phyloP scores from a whole-genome alignment of 2,888 invertebrate species.

The Lobophora halterata region DNA sequence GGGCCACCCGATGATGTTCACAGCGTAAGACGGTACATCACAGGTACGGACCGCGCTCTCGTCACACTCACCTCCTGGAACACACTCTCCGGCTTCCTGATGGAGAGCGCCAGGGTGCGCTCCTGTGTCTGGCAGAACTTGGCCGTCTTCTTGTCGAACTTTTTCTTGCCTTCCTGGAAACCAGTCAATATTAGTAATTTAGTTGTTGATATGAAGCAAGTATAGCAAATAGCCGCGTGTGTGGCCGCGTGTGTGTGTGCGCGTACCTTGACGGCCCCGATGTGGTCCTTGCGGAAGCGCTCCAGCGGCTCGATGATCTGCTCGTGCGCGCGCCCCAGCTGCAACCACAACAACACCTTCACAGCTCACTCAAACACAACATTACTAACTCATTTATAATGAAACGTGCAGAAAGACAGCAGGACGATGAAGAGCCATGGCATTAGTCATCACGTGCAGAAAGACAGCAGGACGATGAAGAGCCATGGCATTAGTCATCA shows the following conservation, averaged over 20 bases:
- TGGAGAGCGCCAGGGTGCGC: conserved; percentile 94
- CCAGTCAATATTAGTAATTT: conserved; percentile 17
- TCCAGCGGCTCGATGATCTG: conserved; percentile 97
- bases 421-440: too few species aligned
- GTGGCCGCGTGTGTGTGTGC: background rate
- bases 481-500: too few species aligned
- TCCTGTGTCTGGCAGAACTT: conserved; percentile 99
- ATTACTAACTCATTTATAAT: background rate
- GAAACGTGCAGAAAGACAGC: too few species aligned
- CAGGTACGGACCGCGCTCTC: background rate
- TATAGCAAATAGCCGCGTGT: conserved; percentile 2
- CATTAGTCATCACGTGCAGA: too few species aligned
- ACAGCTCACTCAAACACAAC: conserved; percentile 1
- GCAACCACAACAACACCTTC: conserved; percentile 58
- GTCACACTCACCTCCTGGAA: conserved; percentile 90
- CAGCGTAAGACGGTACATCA: background rate
- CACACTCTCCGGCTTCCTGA: conserved; percentile 93
- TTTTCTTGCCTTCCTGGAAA: conserved; percentile 94
- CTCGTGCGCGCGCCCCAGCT: conserved; percentile 95
- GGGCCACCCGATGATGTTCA: too few species aligned
- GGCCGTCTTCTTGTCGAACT: conserved; percentile 98
- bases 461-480: too few species aligned
- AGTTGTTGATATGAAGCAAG: background rate
- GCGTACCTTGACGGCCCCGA: conserved; percentile 94
- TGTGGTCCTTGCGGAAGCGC: conserved; percentile 95